These are phyloP conservation scores for Euwallacea fornicatus DNA, from an alignment of 1,140 invertebrate genomes.

Conservation along the genomic window DNA sequence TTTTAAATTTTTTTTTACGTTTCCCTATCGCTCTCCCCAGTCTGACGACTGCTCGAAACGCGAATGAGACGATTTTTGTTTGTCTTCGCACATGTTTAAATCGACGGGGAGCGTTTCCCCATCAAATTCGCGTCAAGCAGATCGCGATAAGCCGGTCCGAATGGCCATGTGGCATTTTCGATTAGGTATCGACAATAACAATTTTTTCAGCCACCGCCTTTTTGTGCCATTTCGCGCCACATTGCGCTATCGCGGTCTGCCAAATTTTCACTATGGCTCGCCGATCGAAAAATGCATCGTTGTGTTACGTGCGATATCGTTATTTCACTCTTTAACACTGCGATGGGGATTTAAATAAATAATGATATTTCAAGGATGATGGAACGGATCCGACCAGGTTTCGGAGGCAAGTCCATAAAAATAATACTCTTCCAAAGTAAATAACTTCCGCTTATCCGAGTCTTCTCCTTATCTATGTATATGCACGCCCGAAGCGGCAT, in stretches of 20 bases:
- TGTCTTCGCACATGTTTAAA: neutral
- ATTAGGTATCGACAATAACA: conserved; percentile 11
- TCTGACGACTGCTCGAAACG: conserved; percentile 26
- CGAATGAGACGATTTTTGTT: conserved; percentile 4
- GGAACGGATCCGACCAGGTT: neutral
- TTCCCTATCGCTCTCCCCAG: conserved; percentile 28
- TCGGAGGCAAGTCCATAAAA: conserved; percentile 19
- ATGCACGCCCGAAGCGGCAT: conserved; percentile 35
- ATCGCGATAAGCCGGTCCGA: conserved; percentile 15
- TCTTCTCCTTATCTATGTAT: conserved; percentile 34
- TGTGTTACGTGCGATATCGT: conserved; percentile 5
- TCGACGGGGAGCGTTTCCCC: neutral
- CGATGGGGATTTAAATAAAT: neutral
- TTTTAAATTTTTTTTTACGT: too few species aligned
- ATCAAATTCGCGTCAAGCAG: conserved; percentile 14
- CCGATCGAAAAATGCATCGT: conserved; percentile 12
- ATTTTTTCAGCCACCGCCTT: conserved; percentile 16
- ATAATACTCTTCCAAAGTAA: conserved; percentile 33
- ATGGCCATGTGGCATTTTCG: conserved; percentile 14
- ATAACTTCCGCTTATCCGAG: conserved; percentile 39
- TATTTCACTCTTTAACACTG: too few species aligned
- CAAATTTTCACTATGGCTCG: conserved; percentile 15
- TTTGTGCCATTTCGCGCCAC: conserved; percentile 27
- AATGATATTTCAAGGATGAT: too few species aligned
- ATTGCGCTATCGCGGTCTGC: conserved; percentile 10